phyloP scores from a whole-genome alignment of 2,113 vertebrate species.

The Sylvia atricapilla region DNA sequence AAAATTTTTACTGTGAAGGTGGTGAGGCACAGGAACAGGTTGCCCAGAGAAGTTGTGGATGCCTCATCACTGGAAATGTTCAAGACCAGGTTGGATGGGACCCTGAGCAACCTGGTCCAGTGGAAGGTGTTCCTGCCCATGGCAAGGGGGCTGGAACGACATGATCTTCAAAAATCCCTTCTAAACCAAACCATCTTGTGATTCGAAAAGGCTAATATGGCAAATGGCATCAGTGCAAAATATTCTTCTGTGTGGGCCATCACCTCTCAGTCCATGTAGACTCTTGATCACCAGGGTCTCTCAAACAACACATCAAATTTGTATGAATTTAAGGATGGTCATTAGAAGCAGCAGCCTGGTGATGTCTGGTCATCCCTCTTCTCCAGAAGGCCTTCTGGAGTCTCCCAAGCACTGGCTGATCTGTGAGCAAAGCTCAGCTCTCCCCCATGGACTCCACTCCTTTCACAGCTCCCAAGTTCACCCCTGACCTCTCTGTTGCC shows the following conservation, averaged over 20 bases:
- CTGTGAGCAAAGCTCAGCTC: not conserved
- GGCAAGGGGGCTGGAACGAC: not conserved
- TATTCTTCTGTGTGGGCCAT: not conserved
- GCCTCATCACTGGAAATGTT: not conserved
- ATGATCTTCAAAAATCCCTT: not conserved
- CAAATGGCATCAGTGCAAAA: not conserved
- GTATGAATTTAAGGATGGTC: not conserved
- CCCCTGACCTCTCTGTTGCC: not conserved
- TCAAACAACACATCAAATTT: not conserved
- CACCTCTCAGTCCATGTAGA: not conserved
- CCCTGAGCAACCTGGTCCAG: not conserved
- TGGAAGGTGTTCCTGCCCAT: not conserved
- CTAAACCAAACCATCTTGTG: not conserved
- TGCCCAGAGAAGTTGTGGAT: not conserved
- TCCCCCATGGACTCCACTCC: not conserved
- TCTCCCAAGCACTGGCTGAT: fast-evolving
- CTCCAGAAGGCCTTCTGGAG: not conserved
- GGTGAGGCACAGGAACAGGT: not conserved
- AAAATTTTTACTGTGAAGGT: not conserved
- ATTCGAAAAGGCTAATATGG: not conserved
- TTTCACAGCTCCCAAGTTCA: not conserved
- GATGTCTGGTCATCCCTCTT: not conserved
- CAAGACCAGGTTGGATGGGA: fast-evolving
- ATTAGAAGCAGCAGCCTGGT: not conserved
- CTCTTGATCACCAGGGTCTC: not conserved